A percentile compares a stretch with the other conserved stretches of the same genome.
Evolutionary conservation across 1,140 invertebrate genomes (phyloP).

Genomic region (Ips nitidus): DNA sequence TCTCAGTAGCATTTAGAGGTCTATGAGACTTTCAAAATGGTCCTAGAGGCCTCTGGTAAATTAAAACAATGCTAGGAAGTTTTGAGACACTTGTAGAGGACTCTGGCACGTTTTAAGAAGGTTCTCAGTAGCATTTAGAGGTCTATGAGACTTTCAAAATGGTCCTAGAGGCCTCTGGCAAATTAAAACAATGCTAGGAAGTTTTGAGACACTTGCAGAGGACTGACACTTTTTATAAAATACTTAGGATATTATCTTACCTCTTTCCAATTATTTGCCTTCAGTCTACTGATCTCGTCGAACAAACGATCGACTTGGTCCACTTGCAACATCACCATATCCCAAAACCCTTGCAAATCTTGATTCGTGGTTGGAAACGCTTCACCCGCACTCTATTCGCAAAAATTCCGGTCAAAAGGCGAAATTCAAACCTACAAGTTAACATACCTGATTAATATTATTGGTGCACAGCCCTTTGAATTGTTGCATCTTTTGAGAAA

Average conservation of each 20-base stretch:
- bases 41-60: no score
- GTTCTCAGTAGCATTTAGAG: no score
- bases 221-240: neutral
- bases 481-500: conserved; percentile 92
- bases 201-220: no score
- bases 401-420: conserved; percentile 3
- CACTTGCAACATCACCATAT: conserved; percentile 92
- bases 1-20: no score
- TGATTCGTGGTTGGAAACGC: conserved; percentile 84
- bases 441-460: conserved; percentile 67
- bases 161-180: no score
- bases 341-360: conserved; percentile 95
- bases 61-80: no score
- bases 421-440: neutral
- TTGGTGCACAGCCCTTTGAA: conserved; percentile 82
- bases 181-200: no score
- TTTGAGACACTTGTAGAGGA: no score
- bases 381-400: conserved; percentile 64
- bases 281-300: conserved; percentile 70
- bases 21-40: no score
- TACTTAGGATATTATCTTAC: conserved; percentile 21
- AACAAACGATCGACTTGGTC: conserved; percentile 79
- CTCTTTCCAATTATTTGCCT: conserved; percentile 68
- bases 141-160: no score
- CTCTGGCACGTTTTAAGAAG: no score